These are phyloP conservation scores for Acromyrmex echinatior DNA, from an alignment of 1,140 invertebrate species.

Conservation along the genomic window DNA sequence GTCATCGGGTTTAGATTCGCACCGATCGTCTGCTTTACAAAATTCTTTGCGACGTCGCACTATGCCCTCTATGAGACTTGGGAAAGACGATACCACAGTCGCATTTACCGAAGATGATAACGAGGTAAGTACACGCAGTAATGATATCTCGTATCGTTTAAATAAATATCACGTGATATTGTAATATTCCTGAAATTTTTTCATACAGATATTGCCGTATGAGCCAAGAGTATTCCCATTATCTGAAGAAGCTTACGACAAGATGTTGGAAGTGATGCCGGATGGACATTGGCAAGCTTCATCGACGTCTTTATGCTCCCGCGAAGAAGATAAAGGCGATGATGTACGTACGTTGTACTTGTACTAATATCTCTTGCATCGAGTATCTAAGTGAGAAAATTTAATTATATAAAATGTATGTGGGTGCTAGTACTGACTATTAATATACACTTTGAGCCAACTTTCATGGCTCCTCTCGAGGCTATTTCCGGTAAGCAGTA, in stretches of 20 bases:
- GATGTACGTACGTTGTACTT: slow-evolving; percentile 75
- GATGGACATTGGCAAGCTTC: slow-evolving; percentile 89
- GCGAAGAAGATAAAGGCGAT: slow-evolving; percentile 86
- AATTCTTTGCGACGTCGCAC: slow-evolving; percentile 86
- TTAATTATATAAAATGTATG: slow-evolving; percentile 68
- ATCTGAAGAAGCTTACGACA: slow-evolving; percentile 89
- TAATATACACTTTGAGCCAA: slow-evolving; percentile 78
- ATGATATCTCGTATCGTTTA: slow-evolving; percentile 19
- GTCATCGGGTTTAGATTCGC: slow-evolving; percentile 77
- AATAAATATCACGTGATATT: slow-evolving; percentile 4
- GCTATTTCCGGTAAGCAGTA: slow-evolving; percentile 76
- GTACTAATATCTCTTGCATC: slow-evolving; percentile 56
- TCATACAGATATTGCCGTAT: slow-evolving; percentile 88
- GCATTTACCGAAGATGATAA: slow-evolving; percentile 83
- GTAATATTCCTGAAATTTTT: neutral
- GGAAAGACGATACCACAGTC: slow-evolving; percentile 81
- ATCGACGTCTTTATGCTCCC: slow-evolving; percentile 87
- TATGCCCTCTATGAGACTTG: slow-evolving; percentile 83
- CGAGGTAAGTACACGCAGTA: slow-evolving; percentile 77
- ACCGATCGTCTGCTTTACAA: slow-evolving; percentile 80
- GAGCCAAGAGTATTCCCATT: slow-evolving; percentile 92
- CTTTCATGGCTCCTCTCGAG: slow-evolving; percentile 77
- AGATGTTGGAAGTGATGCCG: slow-evolving; percentile 91
- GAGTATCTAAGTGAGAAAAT: slow-evolving; percentile 70
- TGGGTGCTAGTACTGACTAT: slow-evolving; percentile 73